A percentile compares a stretch with the other conserved stretches of the same genome.
Evolutionary conservation across 1,140 invertebrate species (phyloP).

Genomic region (Saccostrea cuccullata): DNA sequence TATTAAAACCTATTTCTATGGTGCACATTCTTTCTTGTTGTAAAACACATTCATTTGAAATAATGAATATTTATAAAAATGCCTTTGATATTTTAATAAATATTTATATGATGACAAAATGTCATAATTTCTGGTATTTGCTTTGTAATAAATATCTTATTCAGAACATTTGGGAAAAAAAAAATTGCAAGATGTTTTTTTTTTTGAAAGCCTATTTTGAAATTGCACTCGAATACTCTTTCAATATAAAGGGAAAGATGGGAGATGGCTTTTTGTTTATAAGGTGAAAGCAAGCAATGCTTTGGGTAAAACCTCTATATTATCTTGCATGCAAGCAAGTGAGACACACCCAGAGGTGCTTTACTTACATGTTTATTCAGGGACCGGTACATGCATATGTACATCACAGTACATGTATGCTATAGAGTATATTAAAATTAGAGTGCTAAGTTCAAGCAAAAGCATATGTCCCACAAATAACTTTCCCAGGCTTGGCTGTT

Average conservation of each 20-base stretch:
- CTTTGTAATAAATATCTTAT: too few relatives aligned
- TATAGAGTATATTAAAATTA: neutral
- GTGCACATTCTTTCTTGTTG: too few relatives aligned
- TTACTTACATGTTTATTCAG: neutral
- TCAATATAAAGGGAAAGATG: neutral
- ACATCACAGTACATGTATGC: neutral
- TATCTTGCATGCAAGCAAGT: neutral
- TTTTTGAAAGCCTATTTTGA: neutral
- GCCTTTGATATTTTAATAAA: too few relatives aligned
- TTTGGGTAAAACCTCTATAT: neutral
- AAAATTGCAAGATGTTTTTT: too few relatives aligned
- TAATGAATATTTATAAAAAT: too few relatives aligned
- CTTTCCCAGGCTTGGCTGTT: neutral
- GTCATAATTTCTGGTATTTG: too few relatives aligned
- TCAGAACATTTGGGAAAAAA: too few relatives aligned
- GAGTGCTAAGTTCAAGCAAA: neutral
- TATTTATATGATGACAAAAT: too few relatives aligned
- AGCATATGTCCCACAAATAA: neutral
- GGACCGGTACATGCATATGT: neutral
- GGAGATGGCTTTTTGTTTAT: neutral
- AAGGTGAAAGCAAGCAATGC: neutral
- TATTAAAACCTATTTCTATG: too few relatives aligned
- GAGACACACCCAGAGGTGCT: neutral
- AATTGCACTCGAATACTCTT: neutral
- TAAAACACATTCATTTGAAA: too few relatives aligned